Conservation (phyloP, 2,113 vertebrate genomes). For the Archilochus colubris region DNA sequence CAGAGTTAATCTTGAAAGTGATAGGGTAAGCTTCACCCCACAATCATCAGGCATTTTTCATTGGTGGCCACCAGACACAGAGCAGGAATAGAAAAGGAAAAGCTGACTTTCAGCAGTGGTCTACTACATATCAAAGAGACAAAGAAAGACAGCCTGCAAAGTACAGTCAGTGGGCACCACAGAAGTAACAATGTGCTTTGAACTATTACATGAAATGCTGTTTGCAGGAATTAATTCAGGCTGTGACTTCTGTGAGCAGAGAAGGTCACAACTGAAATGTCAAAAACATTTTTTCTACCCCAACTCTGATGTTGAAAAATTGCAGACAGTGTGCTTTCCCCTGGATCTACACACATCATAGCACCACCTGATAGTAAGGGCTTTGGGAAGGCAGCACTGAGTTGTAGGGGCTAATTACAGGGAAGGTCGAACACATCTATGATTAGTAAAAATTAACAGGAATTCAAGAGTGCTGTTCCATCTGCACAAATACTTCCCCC, state of each 20-base stretch:
- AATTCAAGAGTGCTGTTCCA: neutral
- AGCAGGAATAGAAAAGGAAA: neutral
- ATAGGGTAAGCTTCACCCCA: neutral
- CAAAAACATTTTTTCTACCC: neutral
- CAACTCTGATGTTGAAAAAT: neutral
- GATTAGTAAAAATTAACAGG: neutral
- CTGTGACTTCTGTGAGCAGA: neutral
- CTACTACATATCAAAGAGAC: neutral
- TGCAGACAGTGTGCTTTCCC: neutral
- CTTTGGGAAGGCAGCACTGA: neutral
- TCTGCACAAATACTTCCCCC: neutral
- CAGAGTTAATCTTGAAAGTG: neutral
- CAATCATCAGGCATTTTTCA: neutral
- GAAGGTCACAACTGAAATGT: neutral
- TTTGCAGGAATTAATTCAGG: neutral
- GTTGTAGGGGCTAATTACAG: neutral
- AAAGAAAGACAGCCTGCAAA: neutral
- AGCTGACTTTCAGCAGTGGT: neutral
- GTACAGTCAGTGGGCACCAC: neutral
- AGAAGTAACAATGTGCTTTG: neutral
- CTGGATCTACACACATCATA: neutral
- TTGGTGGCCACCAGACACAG: neutral
- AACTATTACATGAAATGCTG: neutral
- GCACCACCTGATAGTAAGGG: neutral
- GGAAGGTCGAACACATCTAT: neutral